Conservation (phyloP, 2,797 vertebrate genomes). For the Gallinago stenura region DNA sequence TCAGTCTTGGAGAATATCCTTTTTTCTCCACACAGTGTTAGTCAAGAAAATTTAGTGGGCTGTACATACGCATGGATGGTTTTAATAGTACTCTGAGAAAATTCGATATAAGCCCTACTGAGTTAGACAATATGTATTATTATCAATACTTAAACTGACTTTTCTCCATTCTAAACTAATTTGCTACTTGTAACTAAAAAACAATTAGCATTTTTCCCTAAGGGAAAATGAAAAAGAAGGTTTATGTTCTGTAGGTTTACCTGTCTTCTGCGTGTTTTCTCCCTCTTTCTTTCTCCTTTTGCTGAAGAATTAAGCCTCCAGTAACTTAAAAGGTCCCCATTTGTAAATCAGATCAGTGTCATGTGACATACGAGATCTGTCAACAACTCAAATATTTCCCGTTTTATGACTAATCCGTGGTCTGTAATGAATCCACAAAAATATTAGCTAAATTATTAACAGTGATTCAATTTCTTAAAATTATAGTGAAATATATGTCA, state of each 20-base stretch:
- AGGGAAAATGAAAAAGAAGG: not conserved
- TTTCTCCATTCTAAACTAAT: not conserved
- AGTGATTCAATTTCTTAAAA: not conserved
- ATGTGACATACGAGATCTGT: not conserved
- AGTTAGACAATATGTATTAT: not conserved
- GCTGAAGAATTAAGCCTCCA: not conserved
- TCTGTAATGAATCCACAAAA: not conserved
- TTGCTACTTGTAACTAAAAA: constrained; percentile 20
- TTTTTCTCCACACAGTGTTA: not conserved
- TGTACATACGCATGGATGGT: not conserved
- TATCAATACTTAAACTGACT: not conserved
- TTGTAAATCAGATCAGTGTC: not conserved
- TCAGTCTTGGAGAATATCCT: not conserved
- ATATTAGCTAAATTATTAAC: not conserved
- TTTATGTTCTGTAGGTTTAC: not conserved
- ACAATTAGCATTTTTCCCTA: not conserved
- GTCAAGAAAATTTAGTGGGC: not conserved
- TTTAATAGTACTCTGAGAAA: constrained; percentile 17
- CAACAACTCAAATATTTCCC: not conserved
- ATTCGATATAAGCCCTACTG: not conserved
- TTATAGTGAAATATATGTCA: not conserved
- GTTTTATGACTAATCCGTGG: not conserved
- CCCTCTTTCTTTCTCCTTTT: not conserved
- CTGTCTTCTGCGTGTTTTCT: not conserved
- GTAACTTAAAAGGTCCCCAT: not conserved